Evolutionary conservation across 2,113 vertebrate species (phyloP), one percentile per base, ranked within the genome.

Genomic region (Microtus richardsoni): DNA sequence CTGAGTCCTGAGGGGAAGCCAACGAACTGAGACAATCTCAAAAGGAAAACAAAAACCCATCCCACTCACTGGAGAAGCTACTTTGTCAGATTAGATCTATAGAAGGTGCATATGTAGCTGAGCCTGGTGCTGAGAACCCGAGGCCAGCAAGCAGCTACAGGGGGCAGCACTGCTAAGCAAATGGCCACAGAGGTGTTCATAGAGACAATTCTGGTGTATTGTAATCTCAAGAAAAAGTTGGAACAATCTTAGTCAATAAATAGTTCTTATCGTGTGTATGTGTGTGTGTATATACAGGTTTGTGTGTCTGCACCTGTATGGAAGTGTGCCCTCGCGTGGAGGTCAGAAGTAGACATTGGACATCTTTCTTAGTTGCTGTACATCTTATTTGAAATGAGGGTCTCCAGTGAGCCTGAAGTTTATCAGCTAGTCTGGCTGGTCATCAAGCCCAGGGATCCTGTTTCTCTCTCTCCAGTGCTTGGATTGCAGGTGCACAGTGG

Each of bases 51-150:
- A 64, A 91, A 84, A 17, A 49, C 2, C 36, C 30, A 64, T n/a
- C 39, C 26, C 16, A 41, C 24, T 75, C 71, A 1, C 89, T 17
- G 30, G n/a, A 19, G 26, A 8, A 78, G 66, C 58, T 49, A 4
- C 98, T 98, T 98, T 98, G 98, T 98, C 99, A 98, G 97, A 93
- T 96, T 93, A 95, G 95, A 98, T 98, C 99, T 98, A 98, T 97
- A 98, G 98, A 96, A 97, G 97, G 98, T 98, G 97, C 97, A 98
- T 98, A 98, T 95, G 95, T 98, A 98, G 98, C 97, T 98, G 98
- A 98, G 98, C 98, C 94, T 98, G 98, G 98, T 98, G 99, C 98
- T 99, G 98, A 99, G 99, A 99, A 98, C 97, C 98, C 2, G 98
- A 92, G 92, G 98, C 80, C 62, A 97, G 83, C 96, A 96, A 97